Evolutionary conservation across 37 sponge, comb jelly and placozoan genomes (phyloP), one percentile per base, ranked within the genome.

Genomic region (Corticium candelabrum): DNA sequence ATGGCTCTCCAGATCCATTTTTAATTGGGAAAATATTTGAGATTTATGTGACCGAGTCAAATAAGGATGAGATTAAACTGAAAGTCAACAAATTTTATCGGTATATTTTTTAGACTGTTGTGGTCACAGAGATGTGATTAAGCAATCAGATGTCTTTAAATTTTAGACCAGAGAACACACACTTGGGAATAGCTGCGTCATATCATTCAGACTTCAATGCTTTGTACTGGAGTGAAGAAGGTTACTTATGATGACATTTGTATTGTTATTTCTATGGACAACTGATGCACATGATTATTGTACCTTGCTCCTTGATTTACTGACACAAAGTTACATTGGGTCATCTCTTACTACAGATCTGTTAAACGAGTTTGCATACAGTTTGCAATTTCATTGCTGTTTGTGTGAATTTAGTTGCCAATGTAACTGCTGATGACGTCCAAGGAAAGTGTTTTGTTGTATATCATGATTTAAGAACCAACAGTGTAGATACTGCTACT

Each of bases 161-260:
- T 38, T 67, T 41, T 74, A 87, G 94, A 57, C 83, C 90, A 1
- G 91, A 89, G 78, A 81, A 90, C 85, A 86, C 91, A 0, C 84
- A 87, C 40, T 81, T 79, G n/a, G 81, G 75, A 1, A 4, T 35
- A 15, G 76, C 4, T 5, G 69, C 82, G 15, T 32, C 41, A 1
- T 69, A 79, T 30, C 68, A 90, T 37, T 40, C 86, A 35, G 94
- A 94, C 81, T 57, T 90, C 39, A 88, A 90, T 75, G 80, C 88
- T 33, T 87, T 94, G 3, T 90, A 87, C 84, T 90, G 88, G 85
- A 82, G 87, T 35, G 43, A 72, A 34, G 89, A 90, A 38, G n/a
- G n/a, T n/a, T n/a, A n/a, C n/a, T n/a, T n/a, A n/a, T n/a, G n/a
- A n/a, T n/a, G n/a, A n/a, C n/a, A n/a, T n/a, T n/a, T n/a, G n/a